Percentiles rank a stretch among this genome's conserved stretches.
phyloP scores from a whole-genome alignment of 2,888 invertebrate genomes.

The Diaperis boleti region DNA sequence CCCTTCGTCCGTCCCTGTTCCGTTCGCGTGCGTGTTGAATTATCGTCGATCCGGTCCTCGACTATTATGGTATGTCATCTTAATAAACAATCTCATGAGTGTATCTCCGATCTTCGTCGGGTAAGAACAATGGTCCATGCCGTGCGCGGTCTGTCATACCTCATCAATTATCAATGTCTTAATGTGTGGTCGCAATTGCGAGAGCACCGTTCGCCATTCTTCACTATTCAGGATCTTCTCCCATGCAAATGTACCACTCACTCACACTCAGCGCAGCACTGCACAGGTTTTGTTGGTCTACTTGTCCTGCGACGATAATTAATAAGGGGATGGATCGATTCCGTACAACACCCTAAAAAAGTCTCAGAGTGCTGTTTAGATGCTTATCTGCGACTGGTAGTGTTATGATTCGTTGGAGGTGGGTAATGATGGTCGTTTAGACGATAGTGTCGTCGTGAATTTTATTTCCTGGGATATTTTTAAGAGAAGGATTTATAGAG shows the following conservation, averaged over 20 bases:
- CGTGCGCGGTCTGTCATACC: slow-evolving; percentile 47
- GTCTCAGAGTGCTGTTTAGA: too few relatives aligned
- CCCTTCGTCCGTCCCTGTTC: slow-evolving; percentile 24
- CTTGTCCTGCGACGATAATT: slow-evolving; percentile 26
- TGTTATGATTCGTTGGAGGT: too few relatives aligned
- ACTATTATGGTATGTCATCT: slow-evolving; percentile 47
- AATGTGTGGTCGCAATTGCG: slow-evolving; percentile 48
- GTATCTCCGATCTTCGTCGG: slow-evolving; percentile 48
- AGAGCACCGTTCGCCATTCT: slow-evolving; percentile 41
- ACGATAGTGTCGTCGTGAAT: too few relatives aligned
- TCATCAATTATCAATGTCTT: slow-evolving; percentile 50
- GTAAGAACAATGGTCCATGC: slow-evolving; percentile 49
- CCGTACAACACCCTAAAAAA: too few relatives aligned
- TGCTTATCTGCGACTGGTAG: too few relatives aligned
- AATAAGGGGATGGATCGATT: too few relatives aligned
- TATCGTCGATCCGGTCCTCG: slow-evolving; percentile 43
- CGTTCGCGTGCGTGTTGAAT: slow-evolving; percentile 42
- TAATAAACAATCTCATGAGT: slow-evolving; percentile 51
- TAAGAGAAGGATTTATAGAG: too few relatives aligned
- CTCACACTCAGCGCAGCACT: too few relatives aligned
- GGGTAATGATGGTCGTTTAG: too few relatives aligned
- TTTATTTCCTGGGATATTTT: too few relatives aligned
- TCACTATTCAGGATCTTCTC: slow-evolving; percentile 40
- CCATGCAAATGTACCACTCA: slow-evolving; percentile 42
- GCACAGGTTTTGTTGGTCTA: slow-evolving; percentile 27